phyloP scores from a whole-genome alignment of 2,888 invertebrate genomes.

The Nudaria mundana region DNA sequence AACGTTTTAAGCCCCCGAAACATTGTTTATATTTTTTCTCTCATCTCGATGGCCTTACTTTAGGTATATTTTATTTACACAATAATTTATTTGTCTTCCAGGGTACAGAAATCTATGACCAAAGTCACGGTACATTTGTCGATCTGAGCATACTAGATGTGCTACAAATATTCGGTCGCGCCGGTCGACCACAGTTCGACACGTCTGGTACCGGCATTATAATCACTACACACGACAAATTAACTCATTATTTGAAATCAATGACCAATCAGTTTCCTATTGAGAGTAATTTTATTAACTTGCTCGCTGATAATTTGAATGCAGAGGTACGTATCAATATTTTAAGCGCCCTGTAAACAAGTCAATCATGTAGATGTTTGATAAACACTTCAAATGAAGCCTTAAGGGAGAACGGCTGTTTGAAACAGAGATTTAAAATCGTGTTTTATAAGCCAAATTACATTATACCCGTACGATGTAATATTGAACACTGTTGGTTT shows the following conservation, averaged over 20 bases:
- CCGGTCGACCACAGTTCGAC: constrained; percentile 99
- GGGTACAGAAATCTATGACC: constrained; percentile 99
- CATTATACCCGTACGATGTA: no score
- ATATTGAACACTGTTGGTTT: no score
- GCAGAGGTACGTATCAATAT: constrained; percentile 93
- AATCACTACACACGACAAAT: constrained; percentile 94
- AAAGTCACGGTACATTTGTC: constrained; percentile 95
- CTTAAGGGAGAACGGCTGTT: no score
- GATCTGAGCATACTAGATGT: constrained; percentile 98
- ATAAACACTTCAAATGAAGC: no score
- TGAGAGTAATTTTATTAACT: constrained; percentile 96
- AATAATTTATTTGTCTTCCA: constrained; percentile 43
- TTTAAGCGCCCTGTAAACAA: no score
- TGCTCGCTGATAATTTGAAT: constrained; percentile 97
- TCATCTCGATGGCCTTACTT: no score
- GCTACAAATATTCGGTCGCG: constrained; percentile 98
- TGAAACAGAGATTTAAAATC: no score
- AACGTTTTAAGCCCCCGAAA: no score
- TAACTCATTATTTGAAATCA: constrained; percentile 95
- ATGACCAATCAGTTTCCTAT: constrained; percentile 99
- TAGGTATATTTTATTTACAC: neutral
- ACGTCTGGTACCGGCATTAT: constrained; percentile 96
- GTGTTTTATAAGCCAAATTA: no score
- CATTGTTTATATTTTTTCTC: no score
- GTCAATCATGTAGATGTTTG: no score